phyloP scores from a whole-genome alignment of 2,888 invertebrate species.

The Periphyllus acericola region DNA sequence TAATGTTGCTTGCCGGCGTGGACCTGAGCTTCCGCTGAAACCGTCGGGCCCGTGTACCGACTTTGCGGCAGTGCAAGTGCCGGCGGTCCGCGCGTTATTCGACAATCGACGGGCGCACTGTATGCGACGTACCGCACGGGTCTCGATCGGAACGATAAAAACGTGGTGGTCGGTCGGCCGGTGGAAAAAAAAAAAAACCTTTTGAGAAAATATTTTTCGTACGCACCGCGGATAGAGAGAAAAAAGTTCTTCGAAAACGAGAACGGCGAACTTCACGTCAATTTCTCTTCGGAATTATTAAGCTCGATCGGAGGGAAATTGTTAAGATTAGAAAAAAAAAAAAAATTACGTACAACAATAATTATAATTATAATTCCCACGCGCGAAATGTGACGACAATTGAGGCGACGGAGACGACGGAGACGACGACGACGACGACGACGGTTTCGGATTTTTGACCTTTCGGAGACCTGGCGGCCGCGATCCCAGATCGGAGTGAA shows the following conservation, averaged over 20 bases:
- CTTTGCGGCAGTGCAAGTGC: neutral
- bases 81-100: neutral
- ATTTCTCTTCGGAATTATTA: neutral
- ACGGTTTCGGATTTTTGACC: slow-evolving; percentile 53
- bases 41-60: slow-evolving; percentile 39
- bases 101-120: neutral
- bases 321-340: neutral
- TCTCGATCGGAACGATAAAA: slow-evolving; percentile 12
- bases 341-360: slow-evolving; percentile 9
- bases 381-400: slow-evolving; percentile 16
- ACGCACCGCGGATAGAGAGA: neutral
- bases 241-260: neutral
- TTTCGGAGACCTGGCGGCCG: slow-evolving; percentile 62
- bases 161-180: neutral
- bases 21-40: slow-evolving; percentile 58
- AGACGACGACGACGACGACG: slow-evolving; percentile 22
- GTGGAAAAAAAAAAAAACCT: neutral
- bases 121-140: neutral
- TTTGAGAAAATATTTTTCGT: too few relatives aligned
- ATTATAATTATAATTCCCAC: slow-evolving; percentile 16
- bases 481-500: slow-evolving; percentile 61
- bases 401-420: neutral
- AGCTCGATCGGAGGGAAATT: neutral
- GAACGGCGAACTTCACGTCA: neutral
- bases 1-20: slow-evolving; percentile 64